These are phyloP conservation scores for Rotaria macrura DNA, from an alignment of 2,888 invertebrate species.

Conservation along the genomic window DNA sequence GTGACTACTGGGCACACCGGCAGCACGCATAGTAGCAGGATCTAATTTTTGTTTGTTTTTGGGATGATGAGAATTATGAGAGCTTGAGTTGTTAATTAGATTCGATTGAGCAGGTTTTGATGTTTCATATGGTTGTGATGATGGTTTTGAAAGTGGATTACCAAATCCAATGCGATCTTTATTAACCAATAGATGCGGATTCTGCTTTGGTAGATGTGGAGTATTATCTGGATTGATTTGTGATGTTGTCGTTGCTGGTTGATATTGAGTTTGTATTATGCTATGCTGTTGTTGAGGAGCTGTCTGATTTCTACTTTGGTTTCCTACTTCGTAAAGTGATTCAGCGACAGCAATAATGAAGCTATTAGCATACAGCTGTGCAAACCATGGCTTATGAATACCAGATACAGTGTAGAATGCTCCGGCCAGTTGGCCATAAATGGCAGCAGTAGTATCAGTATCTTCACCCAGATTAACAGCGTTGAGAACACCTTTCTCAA, in stretches of 20 bases:
- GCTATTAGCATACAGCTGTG: background rate
- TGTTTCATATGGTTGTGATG: background rate
- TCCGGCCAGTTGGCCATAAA: background rate
- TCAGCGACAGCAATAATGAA: background rate
- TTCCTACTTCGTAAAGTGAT: background rate
- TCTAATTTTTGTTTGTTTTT: background rate
- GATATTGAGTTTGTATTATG: background rate
- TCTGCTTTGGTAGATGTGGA: too few relatives aligned
- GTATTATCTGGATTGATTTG: too few relatives aligned
- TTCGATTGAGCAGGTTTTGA: too few relatives aligned
- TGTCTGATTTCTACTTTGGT: background rate
- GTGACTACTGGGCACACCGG: background rate
- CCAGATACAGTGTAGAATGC: background rate
- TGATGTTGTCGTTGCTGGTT: background rate
- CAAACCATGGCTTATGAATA: background rate
- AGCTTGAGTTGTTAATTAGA: too few relatives aligned
- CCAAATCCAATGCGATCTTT: background rate
- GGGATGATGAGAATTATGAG: too few relatives aligned
- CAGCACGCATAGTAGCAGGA: background rate
- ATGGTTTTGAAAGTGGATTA: background rate
- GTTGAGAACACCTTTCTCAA: too few relatives aligned
- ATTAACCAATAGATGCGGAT: too few relatives aligned
- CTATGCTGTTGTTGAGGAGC: background rate
- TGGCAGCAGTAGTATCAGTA: background rate
- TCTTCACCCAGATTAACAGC: too few relatives aligned